Evolutionary conservation across 2,113 vertebrate genomes (phyloP).

Genomic region (Zosterops japonicus): DNA sequence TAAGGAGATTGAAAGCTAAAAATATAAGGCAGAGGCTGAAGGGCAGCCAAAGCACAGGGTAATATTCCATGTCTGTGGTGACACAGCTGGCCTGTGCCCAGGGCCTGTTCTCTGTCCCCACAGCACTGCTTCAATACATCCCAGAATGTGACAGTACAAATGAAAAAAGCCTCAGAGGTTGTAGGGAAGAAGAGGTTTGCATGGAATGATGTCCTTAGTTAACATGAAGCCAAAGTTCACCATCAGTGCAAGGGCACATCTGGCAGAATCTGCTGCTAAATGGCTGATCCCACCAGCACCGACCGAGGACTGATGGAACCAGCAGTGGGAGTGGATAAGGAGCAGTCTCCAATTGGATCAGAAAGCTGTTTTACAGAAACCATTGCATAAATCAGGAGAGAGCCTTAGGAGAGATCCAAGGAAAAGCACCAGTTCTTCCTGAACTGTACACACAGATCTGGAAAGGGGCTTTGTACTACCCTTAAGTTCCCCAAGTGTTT

Average conservation of each 20-base stretch:
- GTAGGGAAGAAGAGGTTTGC: neutral
- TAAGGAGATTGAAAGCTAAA: conserved; percentile 26
- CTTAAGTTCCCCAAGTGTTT: neutral
- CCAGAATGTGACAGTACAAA: neutral
- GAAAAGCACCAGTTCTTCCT: neutral
- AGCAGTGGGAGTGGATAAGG: neutral
- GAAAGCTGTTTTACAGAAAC: neutral
- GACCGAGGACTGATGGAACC: neutral
- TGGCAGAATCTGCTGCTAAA: neutral
- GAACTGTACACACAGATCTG: neutral
- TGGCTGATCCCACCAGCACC: neutral
- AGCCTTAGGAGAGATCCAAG: neutral
- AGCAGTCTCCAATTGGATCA: neutral
- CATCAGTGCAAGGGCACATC: neutral
- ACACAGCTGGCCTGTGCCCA: neutral
- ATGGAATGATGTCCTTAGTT: neutral
- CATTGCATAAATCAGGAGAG: neutral
- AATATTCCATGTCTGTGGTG: neutral
- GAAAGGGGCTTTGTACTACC: neutral
- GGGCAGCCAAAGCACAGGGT: conserved; percentile 24
- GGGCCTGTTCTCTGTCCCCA: neutral
- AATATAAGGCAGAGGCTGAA: conserved; percentile 34
- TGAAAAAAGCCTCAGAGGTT: neutral
- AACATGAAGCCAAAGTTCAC: neutral
- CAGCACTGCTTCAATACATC: neutral